phyloP scores from a whole-genome alignment of 2,113 vertebrate species.

The Elachura formosa region DNA sequence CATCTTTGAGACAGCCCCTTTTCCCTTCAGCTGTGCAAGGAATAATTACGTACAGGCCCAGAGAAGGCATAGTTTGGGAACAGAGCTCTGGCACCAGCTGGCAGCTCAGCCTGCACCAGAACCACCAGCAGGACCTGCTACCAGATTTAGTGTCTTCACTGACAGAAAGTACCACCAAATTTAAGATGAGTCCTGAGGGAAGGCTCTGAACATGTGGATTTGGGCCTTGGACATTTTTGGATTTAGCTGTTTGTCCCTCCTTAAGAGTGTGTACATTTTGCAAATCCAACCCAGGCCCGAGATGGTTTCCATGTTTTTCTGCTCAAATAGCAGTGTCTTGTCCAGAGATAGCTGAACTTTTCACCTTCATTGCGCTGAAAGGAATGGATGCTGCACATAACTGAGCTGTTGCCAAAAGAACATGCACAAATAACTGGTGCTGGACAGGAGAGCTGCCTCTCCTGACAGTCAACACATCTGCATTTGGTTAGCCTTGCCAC shows the following conservation, averaged over 20 bases:
- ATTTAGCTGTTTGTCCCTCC: background rate
- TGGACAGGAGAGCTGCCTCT: conserved; percentile 33
- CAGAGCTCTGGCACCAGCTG: background rate
- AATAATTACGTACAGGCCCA: background rate
- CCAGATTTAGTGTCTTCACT: background rate
- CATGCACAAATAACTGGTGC: conserved; percentile 24
- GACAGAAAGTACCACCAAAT: background rate
- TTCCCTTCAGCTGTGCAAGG: background rate
- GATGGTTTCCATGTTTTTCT: background rate
- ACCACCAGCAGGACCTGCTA: background rate
- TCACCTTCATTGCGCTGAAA: conserved; percentile 6
- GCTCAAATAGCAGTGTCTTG: background rate
- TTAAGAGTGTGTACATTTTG: background rate
- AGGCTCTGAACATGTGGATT: background rate
- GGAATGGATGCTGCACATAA: conserved; percentile 40
- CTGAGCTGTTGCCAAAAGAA: conserved; percentile 48
- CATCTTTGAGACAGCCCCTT: background rate
- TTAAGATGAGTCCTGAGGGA: background rate
- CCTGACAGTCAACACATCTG: conserved; percentile 48
- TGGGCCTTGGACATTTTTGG: background rate
- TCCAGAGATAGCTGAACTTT: conserved; percentile 49
- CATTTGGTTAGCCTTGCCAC: conserved; percentile 40
- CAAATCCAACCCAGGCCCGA: background rate
- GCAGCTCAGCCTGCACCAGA: background rate
- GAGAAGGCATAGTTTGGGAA: background rate